phyloP scores from a whole-genome alignment of 2,113 vertebrate species.

The Heptranchias perlo region DNA sequence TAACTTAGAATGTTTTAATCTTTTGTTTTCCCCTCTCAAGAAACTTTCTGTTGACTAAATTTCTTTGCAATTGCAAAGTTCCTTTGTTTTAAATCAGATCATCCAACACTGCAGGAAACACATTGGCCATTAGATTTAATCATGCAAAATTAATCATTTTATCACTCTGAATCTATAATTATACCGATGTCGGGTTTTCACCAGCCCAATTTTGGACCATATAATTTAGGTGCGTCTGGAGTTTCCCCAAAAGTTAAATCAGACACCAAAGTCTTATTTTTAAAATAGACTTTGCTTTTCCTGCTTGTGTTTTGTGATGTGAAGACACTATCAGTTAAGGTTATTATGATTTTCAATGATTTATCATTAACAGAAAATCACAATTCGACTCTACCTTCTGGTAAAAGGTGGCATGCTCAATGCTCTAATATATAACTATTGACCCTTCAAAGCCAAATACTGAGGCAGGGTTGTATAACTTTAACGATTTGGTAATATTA shows the following conservation, averaged over 20 bases:
- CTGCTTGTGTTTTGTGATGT: neutral
- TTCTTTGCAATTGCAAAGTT: neutral
- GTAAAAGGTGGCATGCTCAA: neutral
- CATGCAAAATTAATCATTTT: neutral
- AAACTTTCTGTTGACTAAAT: neutral
- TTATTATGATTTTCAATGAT: neutral
- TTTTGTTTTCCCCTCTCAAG: neutral
- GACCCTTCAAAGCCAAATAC: neutral
- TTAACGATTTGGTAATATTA: neutral
- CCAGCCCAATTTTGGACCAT: neutral
- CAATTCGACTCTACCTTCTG: neutral
- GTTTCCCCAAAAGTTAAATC: neutral
- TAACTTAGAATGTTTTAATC: neutral
- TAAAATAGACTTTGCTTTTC: neutral
- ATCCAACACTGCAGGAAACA: constrained; percentile 6
- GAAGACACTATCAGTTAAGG: neutral
- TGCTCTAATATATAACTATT: neutral
- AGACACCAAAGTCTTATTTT: neutral
- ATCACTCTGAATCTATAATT: neutral
- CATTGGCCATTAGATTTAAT: neutral
- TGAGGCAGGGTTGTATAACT: neutral
- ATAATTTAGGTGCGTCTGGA: neutral
- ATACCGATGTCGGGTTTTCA: too few relatives aligned
- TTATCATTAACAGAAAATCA: neutral
- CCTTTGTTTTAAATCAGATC: neutral